Base-by-base conservation (phyloP, 2,888 invertebrate species). In the Spicauda simplicius region DNA sequence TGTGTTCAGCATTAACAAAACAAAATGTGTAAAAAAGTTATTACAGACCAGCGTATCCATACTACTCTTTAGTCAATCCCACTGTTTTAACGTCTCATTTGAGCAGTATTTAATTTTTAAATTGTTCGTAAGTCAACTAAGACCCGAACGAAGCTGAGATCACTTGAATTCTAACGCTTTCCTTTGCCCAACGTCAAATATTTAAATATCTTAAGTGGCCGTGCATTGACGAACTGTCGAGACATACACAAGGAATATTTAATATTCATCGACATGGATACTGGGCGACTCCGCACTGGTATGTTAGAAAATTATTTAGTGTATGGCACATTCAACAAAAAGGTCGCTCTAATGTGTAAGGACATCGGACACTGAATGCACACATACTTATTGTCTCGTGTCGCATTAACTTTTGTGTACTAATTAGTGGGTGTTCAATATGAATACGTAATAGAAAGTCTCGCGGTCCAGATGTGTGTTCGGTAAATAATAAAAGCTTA, bases 151-250 rank as follows among this genome's bases (percentile, higher is more conserved):
- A 78, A 84, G 87, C 82, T 80, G 80, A 88, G 91, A 93, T 92
- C 92, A 92, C 93, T 93, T 92, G 91, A 93, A 91, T 92, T 91
- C 91, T 92, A 92, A 93, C 93, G 92, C 93, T 93, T 93, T 93
- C 88, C 89, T 93, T 90, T 87, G 90, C 85, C 88, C 90, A 89
- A 87, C 80, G 89, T 84, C 84, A 90, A 93, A 93, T 93, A 93
- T 93, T 93, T 92, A 86, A 87, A 91, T 91, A 88, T 86, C 84
- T 90, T 92, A 93, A 93, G 93, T 91, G 92, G 88, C 87, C 88
- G 84, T 88, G 86, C 90, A 90, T 87, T 88, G 89, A 87, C 87
- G 87, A 87, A 83, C 86, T 86, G 86, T 85, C 80, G 86, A 86
- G 85, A 82, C 85, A 80, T 84, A 87, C 79, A 82, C 82, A 82